Evolutionary conservation across 2,797 vertebrate species (phyloP).

Genomic region (Rallus crepitans): DNA sequence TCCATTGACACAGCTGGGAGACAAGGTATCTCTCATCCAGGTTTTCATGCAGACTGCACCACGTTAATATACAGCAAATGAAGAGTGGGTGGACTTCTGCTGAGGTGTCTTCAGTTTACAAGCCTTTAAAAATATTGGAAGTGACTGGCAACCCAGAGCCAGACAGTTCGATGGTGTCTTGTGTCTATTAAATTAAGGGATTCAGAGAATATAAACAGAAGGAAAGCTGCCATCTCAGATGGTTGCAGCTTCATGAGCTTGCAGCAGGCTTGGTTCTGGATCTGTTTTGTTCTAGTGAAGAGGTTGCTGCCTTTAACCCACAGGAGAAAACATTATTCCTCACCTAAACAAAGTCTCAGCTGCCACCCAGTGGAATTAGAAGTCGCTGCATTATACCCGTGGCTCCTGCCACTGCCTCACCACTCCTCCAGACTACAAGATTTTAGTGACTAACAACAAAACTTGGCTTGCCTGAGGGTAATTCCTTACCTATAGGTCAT

Average conservation of each 20-base stretch:
- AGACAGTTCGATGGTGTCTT: background rate
- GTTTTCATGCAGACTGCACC: background rate
- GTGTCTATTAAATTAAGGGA: background rate
- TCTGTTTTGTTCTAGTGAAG: background rate
- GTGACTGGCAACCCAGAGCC: background rate
- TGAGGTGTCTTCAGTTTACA: background rate
- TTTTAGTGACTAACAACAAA: background rate
- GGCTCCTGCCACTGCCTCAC: background rate
- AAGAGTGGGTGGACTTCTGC: background rate
- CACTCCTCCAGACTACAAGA: background rate
- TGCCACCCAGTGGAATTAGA: constrained; percentile 66
- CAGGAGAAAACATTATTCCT: background rate
- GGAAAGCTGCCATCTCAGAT: background rate
- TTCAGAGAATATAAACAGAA: background rate
- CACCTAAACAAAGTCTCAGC: constrained; percentile 43
- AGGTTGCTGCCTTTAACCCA: background rate
- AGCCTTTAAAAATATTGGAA: background rate
- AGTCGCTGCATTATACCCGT: constrained; percentile 10
- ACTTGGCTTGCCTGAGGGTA: background rate
- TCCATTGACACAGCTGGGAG: background rate
- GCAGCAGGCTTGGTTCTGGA: background rate
- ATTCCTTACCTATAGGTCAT: background rate
- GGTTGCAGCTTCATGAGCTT: background rate
- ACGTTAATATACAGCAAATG: background rate
- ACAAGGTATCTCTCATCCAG: background rate